Evolutionary conservation across 2,797 vertebrate genomes (phyloP).

Genomic region (Oreortyx pictus): DNA sequence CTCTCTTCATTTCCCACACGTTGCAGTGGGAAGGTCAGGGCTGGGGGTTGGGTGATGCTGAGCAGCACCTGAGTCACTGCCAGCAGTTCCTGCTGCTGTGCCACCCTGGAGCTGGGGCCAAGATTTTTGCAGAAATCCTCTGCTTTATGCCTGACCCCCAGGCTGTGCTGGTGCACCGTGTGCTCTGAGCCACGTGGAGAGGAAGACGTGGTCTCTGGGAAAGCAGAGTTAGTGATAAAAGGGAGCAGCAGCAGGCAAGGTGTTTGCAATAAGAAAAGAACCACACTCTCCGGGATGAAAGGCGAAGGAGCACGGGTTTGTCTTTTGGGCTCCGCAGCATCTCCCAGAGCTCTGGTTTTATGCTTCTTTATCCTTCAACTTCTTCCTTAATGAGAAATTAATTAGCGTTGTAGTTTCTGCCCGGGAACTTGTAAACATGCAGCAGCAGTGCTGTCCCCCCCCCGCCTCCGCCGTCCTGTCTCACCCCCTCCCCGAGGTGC

Average conservation of each 20-base stretch:
- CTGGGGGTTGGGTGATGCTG: background rate
- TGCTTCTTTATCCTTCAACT: conserved; percentile 57
- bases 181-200: background rate
- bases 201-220: background rate
- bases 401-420: conserved; percentile 77
- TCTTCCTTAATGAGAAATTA: conserved; percentile 78
- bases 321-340: background rate
- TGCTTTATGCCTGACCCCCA: accelerated
- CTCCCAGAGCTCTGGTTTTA: conserved; percentile 51
- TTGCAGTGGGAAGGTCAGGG: background rate
- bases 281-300: background rate
- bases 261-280: background rate
- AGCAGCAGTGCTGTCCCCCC: conserved; percentile 7
- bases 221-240: background rate
- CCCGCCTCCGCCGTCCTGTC: background rate
- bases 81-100: accelerated
- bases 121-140: background rate
- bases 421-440: conserved; percentile 61
- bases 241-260: background rate
- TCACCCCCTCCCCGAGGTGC: conserved; percentile 37
- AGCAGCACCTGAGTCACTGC: accelerated
- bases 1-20: accelerated
- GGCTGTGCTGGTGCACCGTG: accelerated
- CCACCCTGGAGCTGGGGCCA: accelerated
- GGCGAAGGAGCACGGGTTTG: accelerated